phyloP scores from a whole-genome alignment of 2,888 invertebrate genomes.

The Macropis europaea region DNA sequence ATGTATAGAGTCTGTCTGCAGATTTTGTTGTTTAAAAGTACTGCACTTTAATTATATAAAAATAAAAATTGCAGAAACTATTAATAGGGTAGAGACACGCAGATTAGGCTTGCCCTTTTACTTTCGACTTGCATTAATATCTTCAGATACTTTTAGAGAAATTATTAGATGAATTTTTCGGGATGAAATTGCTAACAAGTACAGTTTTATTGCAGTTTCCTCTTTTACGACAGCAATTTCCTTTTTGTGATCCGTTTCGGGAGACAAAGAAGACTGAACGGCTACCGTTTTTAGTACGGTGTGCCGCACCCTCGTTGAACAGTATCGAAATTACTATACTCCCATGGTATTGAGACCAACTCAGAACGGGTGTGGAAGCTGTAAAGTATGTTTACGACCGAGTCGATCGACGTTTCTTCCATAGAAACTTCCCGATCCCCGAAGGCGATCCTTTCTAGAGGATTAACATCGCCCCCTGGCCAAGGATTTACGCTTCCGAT shows the following conservation, averaged over 20 bases:
- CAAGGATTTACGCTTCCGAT: conserved; percentile 2
- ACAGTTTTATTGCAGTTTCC: no score
- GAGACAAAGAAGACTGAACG: not conserved
- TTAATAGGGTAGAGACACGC: no score
- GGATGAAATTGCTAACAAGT: no score
- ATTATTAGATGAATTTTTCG: no score
- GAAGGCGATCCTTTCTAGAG: not conserved
- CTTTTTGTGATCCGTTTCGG: not conserved
- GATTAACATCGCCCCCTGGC: conserved; percentile 1
- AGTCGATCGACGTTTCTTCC: conserved; percentile 2
- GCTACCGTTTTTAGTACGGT: conserved; percentile 11
- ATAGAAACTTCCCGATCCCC: not conserved
- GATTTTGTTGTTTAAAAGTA: no score
- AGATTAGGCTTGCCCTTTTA: no score
- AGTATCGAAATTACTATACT: no score
- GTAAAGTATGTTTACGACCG: conserved; percentile 52
- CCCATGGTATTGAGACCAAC: not conserved
- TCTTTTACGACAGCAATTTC: conserved; percentile 3
- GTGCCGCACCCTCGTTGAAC: not conserved
- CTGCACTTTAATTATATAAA: no score
- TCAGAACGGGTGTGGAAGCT: not conserved
- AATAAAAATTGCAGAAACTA: no score
- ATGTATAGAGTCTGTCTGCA: no score
- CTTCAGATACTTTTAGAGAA: no score
- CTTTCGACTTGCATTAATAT: no score